Base-by-base conservation (phyloP, 1,140 invertebrate species). In the Drosophila parvula region DNA sequence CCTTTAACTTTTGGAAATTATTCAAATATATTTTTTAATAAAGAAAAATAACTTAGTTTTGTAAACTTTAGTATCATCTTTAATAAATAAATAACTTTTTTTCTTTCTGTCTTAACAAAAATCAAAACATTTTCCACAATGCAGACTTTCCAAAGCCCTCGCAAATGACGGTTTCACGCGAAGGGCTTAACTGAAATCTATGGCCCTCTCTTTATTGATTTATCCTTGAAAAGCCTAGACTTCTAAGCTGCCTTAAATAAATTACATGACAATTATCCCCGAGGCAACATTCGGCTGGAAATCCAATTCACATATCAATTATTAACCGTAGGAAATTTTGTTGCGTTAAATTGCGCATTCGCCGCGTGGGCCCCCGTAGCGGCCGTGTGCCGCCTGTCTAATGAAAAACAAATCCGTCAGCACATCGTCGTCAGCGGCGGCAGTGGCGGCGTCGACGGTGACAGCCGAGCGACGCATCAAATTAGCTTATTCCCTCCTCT, bases 321-420 rank as follows among this genome's bases (percentile, higher is more conserved):
- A 65, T 75, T 75, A 75, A 50, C 10, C 38, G 32, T 47, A 34
- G 55, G 36, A 58, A 53, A 56, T 32, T 69, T 69, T 27, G 18
- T 34, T 58, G 48, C 50, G 2, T 53, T 12, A 68, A 73, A 79
- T 84, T 69, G 71, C 76, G 70, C 76, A 76, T 76, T 67, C 71
- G 65, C 58, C 62, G 34, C 44, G 65, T 74, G 48, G 62, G 53
- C 60, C 36, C 7, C 53, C 58, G 55, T 28, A 18, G 18, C 44
- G 14, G 27, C 38, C 64, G 61, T 68, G 45, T 50, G 59, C 47
- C 48, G 61, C 40, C 48, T 51, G 51, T 81, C 58, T 68, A 71
- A 82, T 81, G 62, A 68, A 86, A 82, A 74, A 69, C 79, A 82
- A 86, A 79, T 88, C 83, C 75, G 78, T 78, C 81, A 85, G 69